Base-by-base conservation (phyloP, 2,888 invertebrate genomes). In the Eupithecia subfuscata region DNA sequence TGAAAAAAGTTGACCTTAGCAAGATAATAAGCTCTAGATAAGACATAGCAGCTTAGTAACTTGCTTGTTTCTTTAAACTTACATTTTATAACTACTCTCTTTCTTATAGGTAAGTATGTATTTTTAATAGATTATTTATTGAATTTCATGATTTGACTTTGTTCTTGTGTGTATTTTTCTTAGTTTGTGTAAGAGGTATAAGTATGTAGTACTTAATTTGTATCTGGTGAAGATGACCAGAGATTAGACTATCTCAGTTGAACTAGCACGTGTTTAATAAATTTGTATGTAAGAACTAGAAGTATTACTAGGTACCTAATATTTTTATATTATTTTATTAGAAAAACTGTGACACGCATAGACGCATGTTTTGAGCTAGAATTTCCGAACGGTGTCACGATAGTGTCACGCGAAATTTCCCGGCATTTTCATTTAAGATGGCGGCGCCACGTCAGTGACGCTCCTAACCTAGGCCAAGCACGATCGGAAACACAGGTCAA, bases 391-490 rank as follows among this genome's bases (percentile, higher is more conserved):
- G n/a, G 11, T n/a, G n/a, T 37, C 37, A n/a, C 34, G 9, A 52
- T 11, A 76, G 71, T 75, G 71, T 70, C 70, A 69, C 73, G 80
- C 73, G 7, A 77, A 80, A 75, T 83, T 87, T 86, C 84, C 86
- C 85, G 87, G 87, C 84, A 84, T 86, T 86, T 85, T 81, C 82
- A 80, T 80, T 70, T 76, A 87, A 87, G 82, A 87, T 88, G 87
- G 88, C 87, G 87, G 71, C 80, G 79, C 89, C 91, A 90, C 91
- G 91, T 92, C 90, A 83, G 80, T 87, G 87, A 86, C 90, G 86
- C 88, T 85, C 88, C 89, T 92, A 93, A 93, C 94, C 94, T 94
- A 93, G 94, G 91, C 92, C 91, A 93, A 92, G 89, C 89, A 90
- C 88, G 87, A 82, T 89, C 89, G 90, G 90, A 87, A 86, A 83